Conservation (phyloP, 2,113 vertebrate genomes). For the Podarcis muralis region DNA sequence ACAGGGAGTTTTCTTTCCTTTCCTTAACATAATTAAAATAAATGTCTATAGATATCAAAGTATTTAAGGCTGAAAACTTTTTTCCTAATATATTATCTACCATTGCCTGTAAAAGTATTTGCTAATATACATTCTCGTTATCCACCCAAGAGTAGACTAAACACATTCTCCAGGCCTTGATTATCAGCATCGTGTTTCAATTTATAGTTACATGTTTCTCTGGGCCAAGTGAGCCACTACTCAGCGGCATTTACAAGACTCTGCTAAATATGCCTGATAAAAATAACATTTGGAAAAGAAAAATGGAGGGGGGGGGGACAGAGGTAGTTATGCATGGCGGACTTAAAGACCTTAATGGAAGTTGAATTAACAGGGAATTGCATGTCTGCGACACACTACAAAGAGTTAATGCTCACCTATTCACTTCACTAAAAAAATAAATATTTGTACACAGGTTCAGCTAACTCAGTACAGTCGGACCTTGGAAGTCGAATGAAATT, state of each 20-base stretch:
- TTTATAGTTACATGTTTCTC: conserved; percentile 71
- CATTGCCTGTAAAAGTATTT: conserved; percentile 72
- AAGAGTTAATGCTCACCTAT: background rate
- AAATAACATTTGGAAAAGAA: conserved; percentile 50
- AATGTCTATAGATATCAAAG: conserved; percentile 53
- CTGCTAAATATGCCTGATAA: conserved; percentile 61
- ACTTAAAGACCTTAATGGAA: background rate
- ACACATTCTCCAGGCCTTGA: conserved; percentile 73
- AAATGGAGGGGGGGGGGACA: conserved; percentile 40
- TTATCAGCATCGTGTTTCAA: conserved; percentile 72
- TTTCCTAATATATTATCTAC: conserved; percentile 18
- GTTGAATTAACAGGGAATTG: conserved; percentile 31
- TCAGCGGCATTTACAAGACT: conserved; percentile 58
- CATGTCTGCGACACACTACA: background rate
- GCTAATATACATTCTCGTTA: conserved; percentile 68
- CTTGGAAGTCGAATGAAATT: too few species aligned
- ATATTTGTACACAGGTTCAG: background rate
- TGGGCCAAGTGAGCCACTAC: conserved; percentile 55
- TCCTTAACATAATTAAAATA: conserved; percentile 46
- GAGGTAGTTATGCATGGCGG: conserved; percentile 45
- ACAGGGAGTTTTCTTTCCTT: conserved; percentile 31
- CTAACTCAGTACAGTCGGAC: background rate
- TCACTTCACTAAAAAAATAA: background rate
- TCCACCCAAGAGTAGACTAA: conserved; percentile 77
- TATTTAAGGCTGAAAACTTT: conserved; percentile 49